Evolutionary conservation across 2,113 vertebrate species (phyloP).

Genomic region (Phylloscopus whistleri): DNA sequence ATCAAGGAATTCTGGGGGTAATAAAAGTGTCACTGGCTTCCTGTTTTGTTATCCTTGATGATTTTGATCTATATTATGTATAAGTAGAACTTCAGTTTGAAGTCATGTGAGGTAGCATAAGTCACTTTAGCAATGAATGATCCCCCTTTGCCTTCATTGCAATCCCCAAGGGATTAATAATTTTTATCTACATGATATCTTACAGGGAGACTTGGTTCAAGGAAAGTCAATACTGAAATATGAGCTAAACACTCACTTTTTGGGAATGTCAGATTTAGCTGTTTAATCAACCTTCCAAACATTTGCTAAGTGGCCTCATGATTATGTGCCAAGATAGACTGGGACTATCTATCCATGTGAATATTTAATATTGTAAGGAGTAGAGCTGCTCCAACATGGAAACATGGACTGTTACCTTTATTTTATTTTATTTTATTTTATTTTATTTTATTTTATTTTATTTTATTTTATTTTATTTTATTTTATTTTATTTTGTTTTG

Average conservation of each 20-base stretch:
- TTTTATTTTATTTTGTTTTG: not conserved
- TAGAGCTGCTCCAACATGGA: not conserved
- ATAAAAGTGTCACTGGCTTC: not conserved
- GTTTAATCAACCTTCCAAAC: not conserved
- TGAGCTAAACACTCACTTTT: not conserved
- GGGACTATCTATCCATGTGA: not conserved
- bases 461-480: no score
- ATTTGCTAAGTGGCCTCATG: not conserved
- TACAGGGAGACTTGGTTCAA: not conserved
- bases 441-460: not conserved
- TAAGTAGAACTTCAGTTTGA: not conserved
- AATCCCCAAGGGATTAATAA: not conserved
- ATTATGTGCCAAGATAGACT: not conserved
- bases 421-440: not conserved
- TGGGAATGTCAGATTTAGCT: rapidly evolving
- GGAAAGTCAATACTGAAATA: not conserved
- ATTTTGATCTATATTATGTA: not conserved
- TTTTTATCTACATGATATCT: not conserved
- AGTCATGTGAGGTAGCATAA: not conserved
- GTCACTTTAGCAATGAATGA: not conserved
- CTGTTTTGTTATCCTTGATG: not conserved
- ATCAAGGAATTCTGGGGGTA: not conserved
- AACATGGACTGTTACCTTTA: not conserved
- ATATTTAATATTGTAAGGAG: not conserved
- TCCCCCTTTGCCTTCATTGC: not conserved